Evolutionary conservation across 2,888 invertebrate genomes (phyloP).

Genomic region (Oscheius sp.): DNA sequence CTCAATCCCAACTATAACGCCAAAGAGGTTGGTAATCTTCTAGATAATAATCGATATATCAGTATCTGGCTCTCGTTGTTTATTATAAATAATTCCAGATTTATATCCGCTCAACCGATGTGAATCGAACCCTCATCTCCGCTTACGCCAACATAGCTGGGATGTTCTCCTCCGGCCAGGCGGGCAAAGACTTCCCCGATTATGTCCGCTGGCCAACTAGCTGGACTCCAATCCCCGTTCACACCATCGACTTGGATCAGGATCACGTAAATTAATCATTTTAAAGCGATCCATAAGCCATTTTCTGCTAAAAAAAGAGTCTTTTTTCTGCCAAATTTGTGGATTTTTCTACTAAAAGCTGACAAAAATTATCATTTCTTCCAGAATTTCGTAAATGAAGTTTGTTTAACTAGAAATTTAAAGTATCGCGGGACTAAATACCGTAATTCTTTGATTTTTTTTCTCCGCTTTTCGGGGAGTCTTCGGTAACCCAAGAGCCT

Average conservation of each 20-base stretch:
- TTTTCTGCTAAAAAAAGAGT: no score
- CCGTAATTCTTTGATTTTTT: no score
- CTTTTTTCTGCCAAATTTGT: no score
- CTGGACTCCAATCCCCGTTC: slow-evolving; percentile 65
- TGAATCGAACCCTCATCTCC: slow-evolving; percentile 78
- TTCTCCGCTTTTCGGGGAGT: no score
- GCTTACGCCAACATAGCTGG: slow-evolving; percentile 85
- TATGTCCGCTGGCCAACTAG: slow-evolving; percentile 52
- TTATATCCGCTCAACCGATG: slow-evolving; percentile 70
- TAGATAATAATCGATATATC: neutral
- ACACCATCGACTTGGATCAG: slow-evolving; percentile 50
- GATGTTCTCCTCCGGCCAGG: slow-evolving; percentile 75
- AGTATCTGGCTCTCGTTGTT: neutral
- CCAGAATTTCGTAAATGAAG: no score
- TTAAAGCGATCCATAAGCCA: no score
- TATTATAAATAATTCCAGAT: slow-evolving; percentile 47
- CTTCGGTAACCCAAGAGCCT: no score
- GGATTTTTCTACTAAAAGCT: neutral
- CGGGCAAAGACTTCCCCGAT: slow-evolving; percentile 53
- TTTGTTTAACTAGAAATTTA: no score
- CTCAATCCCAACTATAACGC: slow-evolving; percentile 42
- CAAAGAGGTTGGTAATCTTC: slow-evolving; percentile 42
- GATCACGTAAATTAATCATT: slow-evolving; percentile 47
- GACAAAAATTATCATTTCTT: no score
- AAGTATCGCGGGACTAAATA: no score